Evolutionary conservation across 2,113 vertebrate genomes (phyloP), one percentile per base, ranked within the genome.

Genomic region (Pseudopipra pipra): DNA sequence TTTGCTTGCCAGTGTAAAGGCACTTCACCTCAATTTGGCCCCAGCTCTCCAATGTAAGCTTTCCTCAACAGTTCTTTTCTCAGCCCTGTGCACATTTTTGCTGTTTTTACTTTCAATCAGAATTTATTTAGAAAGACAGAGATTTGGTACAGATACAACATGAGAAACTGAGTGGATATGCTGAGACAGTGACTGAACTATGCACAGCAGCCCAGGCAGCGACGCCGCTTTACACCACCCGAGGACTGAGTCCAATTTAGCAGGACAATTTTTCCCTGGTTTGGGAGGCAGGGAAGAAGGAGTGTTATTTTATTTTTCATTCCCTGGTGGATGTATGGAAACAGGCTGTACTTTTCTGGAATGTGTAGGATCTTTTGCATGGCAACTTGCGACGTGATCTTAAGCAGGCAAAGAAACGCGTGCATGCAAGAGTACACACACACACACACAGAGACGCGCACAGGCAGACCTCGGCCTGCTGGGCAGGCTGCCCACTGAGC

Each of bases 401-500:
- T 28, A 30, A 66, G 84, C 76, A 96, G 93, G 93, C 59, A 10
- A n/a, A 61, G 82, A 12, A 66, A 71, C 21, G 71, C 7, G 37
- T 71, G 68, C 39, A 13, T 39, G 76, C 22, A 5, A 20, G 71
- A 73, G 59, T 44, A 9, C 23, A 43, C 17, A 43, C 33, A 41
- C 6, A 25, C 49, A 49, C 23, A 54, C 52, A 19, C 11, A 14
- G 28, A 24, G 5, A 14, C 9, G 5, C n/a, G 1, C 17, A n/a
- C 41, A 20, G 33, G 25, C 85, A 54, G 73, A 87, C 85, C 86
- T 86, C 75, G 27, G 59, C 62, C 58, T 1, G 5, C 85, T 1
- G 59, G 95, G 96, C 95, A 87, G 73, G 44, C 83, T 90, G 92
- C 93, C 97, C 81, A 3, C 79, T 85, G 37, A 33, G 47, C 76